Evolutionary conservation across 2,888 invertebrate species (phyloP), one percentile per base, ranked within the genome.

Genomic region (Agrenia bidenticulata): DNA sequence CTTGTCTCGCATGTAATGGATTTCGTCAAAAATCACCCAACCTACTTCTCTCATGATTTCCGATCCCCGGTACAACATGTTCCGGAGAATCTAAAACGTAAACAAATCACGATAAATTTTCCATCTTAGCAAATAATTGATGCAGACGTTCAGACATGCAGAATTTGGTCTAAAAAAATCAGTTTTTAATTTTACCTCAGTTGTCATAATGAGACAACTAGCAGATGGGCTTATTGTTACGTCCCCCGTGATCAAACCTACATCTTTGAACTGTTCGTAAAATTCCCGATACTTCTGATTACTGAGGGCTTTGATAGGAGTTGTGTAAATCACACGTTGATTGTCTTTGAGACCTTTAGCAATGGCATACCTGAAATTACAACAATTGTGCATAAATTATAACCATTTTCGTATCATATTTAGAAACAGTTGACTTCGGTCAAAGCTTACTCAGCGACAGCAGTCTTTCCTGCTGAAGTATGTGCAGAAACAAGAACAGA

Each of bases 1-100:
- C 82, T 97, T 97, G 80, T 99, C 97, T 77, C 99, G 87, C 99
- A 99, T 99, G 80, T 99, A 99, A 82, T 99, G 99, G 77, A 99
- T 99, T 83, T 99, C 99, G 80, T 99, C 99, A 82, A 99, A 99
- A 61, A 99, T 85, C 1, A 99, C 99, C 99, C 99, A 99, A 57
- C 97, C 98, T 0, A 99, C 97, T 85, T 99, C 99, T 66, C 97
- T 85, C 92, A 97, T 97, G 23, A 99, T 89, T 84, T 99, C 97
- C 42, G 96, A 96, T 56, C 99, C 99, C 78, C 98, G 85, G 79
- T 99, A 99, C 64, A 99, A 83, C 99, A 99, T 99, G 78, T 95
- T 96, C 70, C 99, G 85, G 69, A 99, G 83, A 85, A 99, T 99
- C 89, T 90, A 27, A 13, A 53, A 53, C 23, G 11, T 53, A 53